Base-by-base conservation (phyloP, 1,140 invertebrate species). In the Drosophila pachea region DNA sequence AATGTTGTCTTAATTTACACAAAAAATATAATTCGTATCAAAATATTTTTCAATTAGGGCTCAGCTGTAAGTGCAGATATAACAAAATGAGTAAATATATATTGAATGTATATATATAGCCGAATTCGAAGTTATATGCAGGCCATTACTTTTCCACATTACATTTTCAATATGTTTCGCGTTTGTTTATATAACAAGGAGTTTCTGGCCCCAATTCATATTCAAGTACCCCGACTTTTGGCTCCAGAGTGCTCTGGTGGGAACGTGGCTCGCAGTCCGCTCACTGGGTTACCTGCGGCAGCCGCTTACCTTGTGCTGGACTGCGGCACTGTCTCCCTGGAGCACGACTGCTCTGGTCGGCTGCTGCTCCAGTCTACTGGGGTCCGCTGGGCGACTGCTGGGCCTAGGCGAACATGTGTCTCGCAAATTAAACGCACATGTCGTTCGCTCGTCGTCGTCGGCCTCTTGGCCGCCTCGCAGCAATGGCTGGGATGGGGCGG, bases 341-440 rank as follows among this genome's bases (percentile, higher is more conserved):
- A 43, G 14, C 22, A 22, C 14, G 47, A 32, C 7, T 53, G 32
- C 12, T 33, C 45, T 35, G n/a, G n/a, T 22, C 22, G 22, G 22
- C 22, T 22, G 22, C 22, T 22, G 22, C 22, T 22, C 22, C 22
- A 22, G 22, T 22, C 22, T 3, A 22, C 22, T 22, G 22, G 22
- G 22, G 22, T 22, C 22, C 22, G 22, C 22, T 22, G 22, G 22
- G 22, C 22, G 22, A 40, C 11, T 36, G 49, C 33, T 50, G 38
- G 55, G 38, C 52, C 56, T 49, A 36, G 53, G 54, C 49, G 31
- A 59, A 70, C 68, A 68, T 70, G 62, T 73, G 73, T 78, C 76
- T 76, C 73, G 78, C 76, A 74, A 78, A 82, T 82, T 77, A 75
- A 83, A 79, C 66, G 72, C 68, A 77, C 66, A 72, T 77, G 77